Evolutionary conservation across 1,140 invertebrate species (phyloP).

Genomic region (Pygmarrhopalites habei): DNA sequence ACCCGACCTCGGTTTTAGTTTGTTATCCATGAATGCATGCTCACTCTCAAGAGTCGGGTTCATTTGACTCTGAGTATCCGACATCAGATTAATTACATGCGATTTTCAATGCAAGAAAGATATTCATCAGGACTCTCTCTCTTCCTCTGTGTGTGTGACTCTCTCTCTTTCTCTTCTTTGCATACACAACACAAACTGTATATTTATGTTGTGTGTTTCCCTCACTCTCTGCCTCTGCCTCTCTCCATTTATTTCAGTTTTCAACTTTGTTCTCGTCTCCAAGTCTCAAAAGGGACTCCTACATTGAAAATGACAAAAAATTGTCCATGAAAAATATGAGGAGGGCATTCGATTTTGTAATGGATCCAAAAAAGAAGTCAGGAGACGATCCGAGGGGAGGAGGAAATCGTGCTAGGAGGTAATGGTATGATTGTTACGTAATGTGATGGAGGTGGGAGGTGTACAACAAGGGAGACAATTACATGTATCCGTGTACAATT

Average conservation of each 20-base stretch:
- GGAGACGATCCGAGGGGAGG: too few relatives aligned
- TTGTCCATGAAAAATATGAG: too few relatives aligned
- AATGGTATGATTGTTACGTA: too few relatives aligned
- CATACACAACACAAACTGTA: too few relatives aligned
- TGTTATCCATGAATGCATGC: neutral
- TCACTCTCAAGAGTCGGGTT: conserved; percentile 13
- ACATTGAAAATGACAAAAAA: too few relatives aligned
- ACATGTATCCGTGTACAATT: neutral
- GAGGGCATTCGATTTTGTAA: too few relatives aligned
- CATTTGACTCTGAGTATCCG: conserved; percentile 9
- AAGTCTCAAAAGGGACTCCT: too few relatives aligned
- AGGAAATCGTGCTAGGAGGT: too few relatives aligned
- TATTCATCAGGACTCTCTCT: neutral
- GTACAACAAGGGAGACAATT: neutral
- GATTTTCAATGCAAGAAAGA: conserved; percentile 10
- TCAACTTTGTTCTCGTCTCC: too few relatives aligned
- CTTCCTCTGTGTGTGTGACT: neutral
- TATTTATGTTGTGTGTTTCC: too few relatives aligned
- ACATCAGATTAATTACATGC: conserved; percentile 26
- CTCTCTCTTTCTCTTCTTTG: neutral
- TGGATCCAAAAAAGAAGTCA: too few relatives aligned
- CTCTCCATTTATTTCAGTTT: neutral
- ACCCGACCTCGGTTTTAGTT: conserved; percentile 2
- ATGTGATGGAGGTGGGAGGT: too few relatives aligned
- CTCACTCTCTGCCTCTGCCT: neutral